A percentile compares a stretch with the other conserved stretches of the same genome.
These are phyloP conservation scores for Stegodyphus dumicola DNA, from an alignment of 1,140 invertebrate genomes.

Conservation along the genomic window DNA sequence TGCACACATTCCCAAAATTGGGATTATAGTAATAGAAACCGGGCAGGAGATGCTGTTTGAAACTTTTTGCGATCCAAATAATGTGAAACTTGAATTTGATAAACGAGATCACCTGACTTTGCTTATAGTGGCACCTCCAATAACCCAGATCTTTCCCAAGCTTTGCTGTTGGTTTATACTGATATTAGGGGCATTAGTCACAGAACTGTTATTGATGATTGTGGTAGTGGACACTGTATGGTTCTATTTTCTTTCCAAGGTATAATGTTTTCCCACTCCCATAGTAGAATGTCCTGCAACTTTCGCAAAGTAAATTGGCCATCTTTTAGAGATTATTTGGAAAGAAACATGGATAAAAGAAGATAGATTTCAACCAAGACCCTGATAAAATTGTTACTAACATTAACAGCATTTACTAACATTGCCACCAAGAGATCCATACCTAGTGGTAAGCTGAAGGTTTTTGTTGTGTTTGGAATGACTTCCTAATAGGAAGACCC, in stretches of 20 bases:
- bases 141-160: background rate
- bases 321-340: background rate
- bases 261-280: background rate
- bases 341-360: no score
- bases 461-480: no score
- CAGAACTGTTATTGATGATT: background rate
- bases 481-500: no score
- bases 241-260: background rate
- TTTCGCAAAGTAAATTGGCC: background rate
- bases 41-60: background rate
- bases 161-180: background rate
- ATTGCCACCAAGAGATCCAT: no score
- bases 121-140: background rate
- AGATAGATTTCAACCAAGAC: no score
- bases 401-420: no score
- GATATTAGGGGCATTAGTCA: background rate
- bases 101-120: background rate
- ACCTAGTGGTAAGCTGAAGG: no score
- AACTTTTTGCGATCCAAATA: background rate
- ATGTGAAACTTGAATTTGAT: background rate
- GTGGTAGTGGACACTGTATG: background rate
- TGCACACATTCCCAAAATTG: background rate
- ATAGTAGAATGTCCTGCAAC: background rate
- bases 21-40: background rate
- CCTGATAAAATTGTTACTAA: no score